Percentiles rank a stretch among this genome's conserved stretches.
phyloP scores from a whole-genome alignment of 1,140 invertebrate genomes.

The Hyles euphorbiae region DNA sequence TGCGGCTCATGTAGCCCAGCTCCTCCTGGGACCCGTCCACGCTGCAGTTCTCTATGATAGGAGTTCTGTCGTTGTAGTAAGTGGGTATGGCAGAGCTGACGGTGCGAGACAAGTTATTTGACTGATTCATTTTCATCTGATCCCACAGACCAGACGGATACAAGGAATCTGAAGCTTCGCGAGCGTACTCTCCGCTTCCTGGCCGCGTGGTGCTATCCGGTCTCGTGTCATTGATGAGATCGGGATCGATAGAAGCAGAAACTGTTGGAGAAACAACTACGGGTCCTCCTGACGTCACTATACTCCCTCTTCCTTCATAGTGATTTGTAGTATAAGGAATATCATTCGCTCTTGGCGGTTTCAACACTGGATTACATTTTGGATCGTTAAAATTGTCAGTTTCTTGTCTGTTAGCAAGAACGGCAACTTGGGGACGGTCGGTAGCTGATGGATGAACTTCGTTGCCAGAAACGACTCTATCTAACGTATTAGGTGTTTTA shows the following conservation, averaged over 20 bases:
- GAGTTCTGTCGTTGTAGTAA: constrained; percentile 83
- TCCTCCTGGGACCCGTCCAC: constrained; percentile 76
- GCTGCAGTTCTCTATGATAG: constrained; percentile 82
- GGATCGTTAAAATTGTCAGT: constrained; percentile 71
- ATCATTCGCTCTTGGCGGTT: constrained; percentile 81
- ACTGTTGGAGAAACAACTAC: constrained; percentile 83
- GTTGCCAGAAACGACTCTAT: constrained; percentile 80
- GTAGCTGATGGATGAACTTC: constrained; percentile 71
- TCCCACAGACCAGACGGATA: constrained; percentile 85
- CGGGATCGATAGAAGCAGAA: constrained; percentile 85
- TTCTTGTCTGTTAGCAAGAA: constrained; percentile 59
- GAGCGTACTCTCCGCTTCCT: constrained; percentile 82
- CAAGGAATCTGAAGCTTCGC: constrained; percentile 80
- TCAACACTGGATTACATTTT: constrained; percentile 80
- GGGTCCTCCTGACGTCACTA: constrained; percentile 75
- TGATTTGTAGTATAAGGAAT: constrained; percentile 79
- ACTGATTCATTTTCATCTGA: constrained; percentile 69
- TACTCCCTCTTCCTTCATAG: constrained; percentile 79
- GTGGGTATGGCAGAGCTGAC: constrained; percentile 73
- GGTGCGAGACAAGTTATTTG: constrained; percentile 72
- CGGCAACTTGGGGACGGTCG: constrained; percentile 69
- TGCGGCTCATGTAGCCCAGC: constrained; percentile 75
- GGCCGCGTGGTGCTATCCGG: constrained; percentile 74
- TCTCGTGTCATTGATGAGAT: constrained; percentile 87
- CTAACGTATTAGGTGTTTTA: constrained; percentile 84